Evolutionary conservation across 2,113 vertebrate species (phyloP), one percentile per base, ranked within the genome.

Genomic region (Acrocephalus kingi): DNA sequence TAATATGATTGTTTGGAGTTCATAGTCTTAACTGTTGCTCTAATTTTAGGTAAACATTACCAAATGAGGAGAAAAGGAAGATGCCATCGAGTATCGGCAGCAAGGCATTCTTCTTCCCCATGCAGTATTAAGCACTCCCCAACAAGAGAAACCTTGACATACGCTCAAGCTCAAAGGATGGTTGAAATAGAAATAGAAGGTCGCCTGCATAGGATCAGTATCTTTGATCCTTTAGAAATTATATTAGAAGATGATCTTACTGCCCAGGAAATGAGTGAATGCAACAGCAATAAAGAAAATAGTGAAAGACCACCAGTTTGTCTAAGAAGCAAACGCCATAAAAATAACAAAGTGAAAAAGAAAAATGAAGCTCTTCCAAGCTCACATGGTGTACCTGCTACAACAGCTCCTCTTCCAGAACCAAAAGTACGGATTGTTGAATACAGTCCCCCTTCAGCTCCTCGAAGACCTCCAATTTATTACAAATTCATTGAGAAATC

Each of bases 261-360:
- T 11, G 98, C 98, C n/a, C 99, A 99, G 93, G 99, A 99, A 96
- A 98, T 99, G 98, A 98, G 98, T 67, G 99, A 99, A 95, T 99
- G 99, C 96, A 99, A 99, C 94, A 99, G 99, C 98, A 99, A 99
- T 94, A 99, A 99, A 94, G 99, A 99, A 95, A 99, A 99, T 25
- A 98, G 98, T 0, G 99, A 99, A 95, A 95, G 98, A 67, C 99
- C 99, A 9, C 99, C 98, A 0, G 98, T 98, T 51, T 98, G 98
- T 81, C 73, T 99, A 41, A 96, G 99, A 79, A 98, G 99, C 30
- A 99, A 98, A 72, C 96, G 99, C 24, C 98, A 99, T 89, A 99
- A 99, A 97, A 99, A 98, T 91, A 99, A 97, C 96, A 95, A 98
- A 80, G 98, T 98, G 74, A 98, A 98, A 95, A 99, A 98, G 98